These are phyloP conservation scores for Gadopsis marmoratus DNA, from an alignment of 2,797 vertebrate species.

Conservation along the genomic window DNA sequence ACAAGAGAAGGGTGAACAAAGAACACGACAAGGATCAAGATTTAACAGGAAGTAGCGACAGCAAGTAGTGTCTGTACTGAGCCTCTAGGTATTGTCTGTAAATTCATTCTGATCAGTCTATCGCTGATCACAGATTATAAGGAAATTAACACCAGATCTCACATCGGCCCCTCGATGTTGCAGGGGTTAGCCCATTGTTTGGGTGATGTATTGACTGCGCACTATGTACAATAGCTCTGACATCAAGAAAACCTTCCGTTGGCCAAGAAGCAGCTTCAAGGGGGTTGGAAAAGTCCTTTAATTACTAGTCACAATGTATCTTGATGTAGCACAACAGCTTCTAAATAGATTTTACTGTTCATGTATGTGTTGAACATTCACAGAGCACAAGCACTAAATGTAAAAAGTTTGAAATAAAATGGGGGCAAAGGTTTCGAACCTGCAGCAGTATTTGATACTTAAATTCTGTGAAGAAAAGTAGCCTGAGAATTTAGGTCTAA, in stretches of 20 bases:
- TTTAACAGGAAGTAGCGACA: background rate
- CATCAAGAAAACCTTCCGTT: background rate
- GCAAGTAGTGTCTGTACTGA: background rate
- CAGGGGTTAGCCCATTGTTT: constrained; percentile 26
- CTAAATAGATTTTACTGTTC: background rate
- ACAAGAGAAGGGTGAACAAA: background rate
- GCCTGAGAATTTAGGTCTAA: constrained; percentile 1
- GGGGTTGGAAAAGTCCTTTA: background rate
- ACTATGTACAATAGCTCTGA: background rate
- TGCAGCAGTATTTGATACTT: constrained; percentile 2
- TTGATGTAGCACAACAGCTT: background rate
- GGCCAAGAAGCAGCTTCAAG: background rate
- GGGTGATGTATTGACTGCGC: background rate
- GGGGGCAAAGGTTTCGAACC: background rate
- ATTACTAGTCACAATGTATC: background rate
- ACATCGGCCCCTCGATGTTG: background rate
- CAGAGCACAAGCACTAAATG: constrained; percentile 1
- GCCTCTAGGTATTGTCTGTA: constrained; percentile 8
- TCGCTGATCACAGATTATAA: constrained; percentile 28
- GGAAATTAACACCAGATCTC: constrained; percentile 16
- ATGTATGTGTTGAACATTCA: background rate
- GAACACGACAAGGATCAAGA: background rate
- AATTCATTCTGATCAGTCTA: constrained; percentile 8
- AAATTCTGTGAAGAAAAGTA: background rate
- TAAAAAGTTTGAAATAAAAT: background rate